Conservation (phyloP, 2,888 invertebrate species). For the Neoascia interrupta region DNA sequence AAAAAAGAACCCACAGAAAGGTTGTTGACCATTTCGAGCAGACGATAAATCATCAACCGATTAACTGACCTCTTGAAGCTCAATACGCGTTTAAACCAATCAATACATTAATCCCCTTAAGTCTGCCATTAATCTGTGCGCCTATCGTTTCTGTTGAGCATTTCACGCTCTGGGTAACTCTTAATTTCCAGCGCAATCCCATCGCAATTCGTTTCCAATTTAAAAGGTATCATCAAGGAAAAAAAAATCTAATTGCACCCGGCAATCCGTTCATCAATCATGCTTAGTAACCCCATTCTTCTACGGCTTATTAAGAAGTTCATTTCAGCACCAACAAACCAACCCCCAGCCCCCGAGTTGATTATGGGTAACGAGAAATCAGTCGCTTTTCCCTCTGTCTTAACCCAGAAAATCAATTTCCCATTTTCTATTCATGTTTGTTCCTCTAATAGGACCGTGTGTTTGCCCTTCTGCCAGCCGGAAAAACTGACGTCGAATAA, state of each 20-base stretch:
- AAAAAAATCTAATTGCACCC: too few species aligned
- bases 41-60: too few species aligned
- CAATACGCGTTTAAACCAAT: neutral
- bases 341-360: too few species aligned
- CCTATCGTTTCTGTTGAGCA: too few species aligned
- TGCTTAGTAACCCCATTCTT: conserved; percentile 1
- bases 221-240: conserved; percentile 6
- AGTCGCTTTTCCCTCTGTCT: conserved; percentile 2
- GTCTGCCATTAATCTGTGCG: too few species aligned
- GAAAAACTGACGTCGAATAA: neutral
- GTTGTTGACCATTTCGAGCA: too few species aligned
- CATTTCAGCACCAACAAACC: neutral
- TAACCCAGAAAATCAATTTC: conserved; percentile 49
- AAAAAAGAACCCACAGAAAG: too few species aligned
- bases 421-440: neutral
- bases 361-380: too few species aligned
- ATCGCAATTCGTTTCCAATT: conserved; percentile 1
- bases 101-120: too few species aligned
- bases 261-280: conserved; percentile 19
- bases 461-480: neutral
- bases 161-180: neutral
- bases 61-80: too few species aligned
- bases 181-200: neutral
- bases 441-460: neutral
- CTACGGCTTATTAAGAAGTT: neutral